A percentile compares a stretch with the other conserved stretches of the same genome.
phyloP scores from a whole-genome alignment of 2,797 vertebrate genomes.

The Schizopygopsis malacanthus region DNA sequence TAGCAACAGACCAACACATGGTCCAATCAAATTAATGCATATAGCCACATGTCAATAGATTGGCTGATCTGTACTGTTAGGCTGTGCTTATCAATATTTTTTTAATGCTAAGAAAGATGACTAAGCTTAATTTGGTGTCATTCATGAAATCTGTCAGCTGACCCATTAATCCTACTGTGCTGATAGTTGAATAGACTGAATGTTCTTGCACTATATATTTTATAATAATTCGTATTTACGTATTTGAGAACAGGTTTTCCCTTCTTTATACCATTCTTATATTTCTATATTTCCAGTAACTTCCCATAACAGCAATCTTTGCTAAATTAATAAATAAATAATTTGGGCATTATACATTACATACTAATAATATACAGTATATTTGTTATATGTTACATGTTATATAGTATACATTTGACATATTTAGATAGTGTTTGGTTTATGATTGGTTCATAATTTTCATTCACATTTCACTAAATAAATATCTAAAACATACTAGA shows the following conservation, averaged over 20 bases:
- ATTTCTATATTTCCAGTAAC: not conserved
- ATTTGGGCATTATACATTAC: not conserved
- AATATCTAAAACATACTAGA: too few relatives aligned
- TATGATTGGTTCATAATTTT: not conserved
- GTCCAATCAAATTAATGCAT: constrained; percentile 39
- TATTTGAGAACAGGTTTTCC: not conserved
- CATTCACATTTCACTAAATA: too few relatives aligned
- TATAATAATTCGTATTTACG: too few relatives aligned
- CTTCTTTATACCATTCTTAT: not conserved
- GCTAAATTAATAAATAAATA: not conserved
- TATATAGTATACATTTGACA: not conserved
- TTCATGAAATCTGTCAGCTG: not conserved
- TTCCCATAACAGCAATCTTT: not conserved
- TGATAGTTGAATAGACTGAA: not conserved
- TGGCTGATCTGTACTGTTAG: not conserved
- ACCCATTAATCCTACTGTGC: not conserved
- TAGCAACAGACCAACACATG: constrained; percentile 16
- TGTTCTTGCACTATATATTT: not conserved
- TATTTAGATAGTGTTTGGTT: not conserved
- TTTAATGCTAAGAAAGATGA: not conserved
- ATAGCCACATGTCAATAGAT: constrained; percentile 11
- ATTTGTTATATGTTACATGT: not conserved
- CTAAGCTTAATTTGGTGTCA: not conserved
- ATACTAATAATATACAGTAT: not conserved
- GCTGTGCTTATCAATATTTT: not conserved